phyloP scores from a whole-genome alignment of 2,797 vertebrate genomes.

The Arvicola amphibius region DNA sequence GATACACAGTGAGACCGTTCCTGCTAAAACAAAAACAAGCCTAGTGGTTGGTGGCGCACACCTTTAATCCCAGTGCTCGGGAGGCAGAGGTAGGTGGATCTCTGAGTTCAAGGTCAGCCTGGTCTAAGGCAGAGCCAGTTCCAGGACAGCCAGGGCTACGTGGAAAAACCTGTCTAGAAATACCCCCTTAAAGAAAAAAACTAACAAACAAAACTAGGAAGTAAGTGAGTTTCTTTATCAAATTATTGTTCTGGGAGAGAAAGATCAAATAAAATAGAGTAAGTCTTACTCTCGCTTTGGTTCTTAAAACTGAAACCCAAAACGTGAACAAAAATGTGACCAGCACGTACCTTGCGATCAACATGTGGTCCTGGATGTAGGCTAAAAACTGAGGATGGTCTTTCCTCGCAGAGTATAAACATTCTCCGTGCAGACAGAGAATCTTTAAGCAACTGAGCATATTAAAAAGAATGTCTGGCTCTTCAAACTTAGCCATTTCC shows the following conservation, averaged over 20 bases:
- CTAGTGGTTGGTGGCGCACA: background rate
- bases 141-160: background rate
- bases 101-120: background rate
- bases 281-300: constrained; percentile 27
- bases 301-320: constrained; percentile 42
- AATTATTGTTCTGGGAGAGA: background rate
- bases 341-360: constrained; percentile 94
- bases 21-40: background rate
- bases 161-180: background rate
- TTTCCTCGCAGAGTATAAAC: constrained; percentile 95
- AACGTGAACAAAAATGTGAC: background rate
- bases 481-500: constrained; percentile 99
- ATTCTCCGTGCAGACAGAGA: constrained; percentile 97
- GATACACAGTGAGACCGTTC: background rate
- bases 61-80: background rate
- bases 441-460: constrained; percentile 99
- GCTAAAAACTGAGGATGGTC: constrained; percentile 96
- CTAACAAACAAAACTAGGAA: background rate
- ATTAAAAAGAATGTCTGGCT: constrained; percentile 99
- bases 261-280: constrained; percentile 27
- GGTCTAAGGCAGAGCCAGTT: background rate
- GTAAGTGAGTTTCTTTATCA: background rate
- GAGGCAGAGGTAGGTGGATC: background rate
- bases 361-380: constrained; percentile 97
- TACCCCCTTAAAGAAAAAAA: background rate